These are phyloP conservation scores for Pteruthius melanotis DNA, from an alignment of 2,113 vertebrate species.

Conservation along the genomic window DNA sequence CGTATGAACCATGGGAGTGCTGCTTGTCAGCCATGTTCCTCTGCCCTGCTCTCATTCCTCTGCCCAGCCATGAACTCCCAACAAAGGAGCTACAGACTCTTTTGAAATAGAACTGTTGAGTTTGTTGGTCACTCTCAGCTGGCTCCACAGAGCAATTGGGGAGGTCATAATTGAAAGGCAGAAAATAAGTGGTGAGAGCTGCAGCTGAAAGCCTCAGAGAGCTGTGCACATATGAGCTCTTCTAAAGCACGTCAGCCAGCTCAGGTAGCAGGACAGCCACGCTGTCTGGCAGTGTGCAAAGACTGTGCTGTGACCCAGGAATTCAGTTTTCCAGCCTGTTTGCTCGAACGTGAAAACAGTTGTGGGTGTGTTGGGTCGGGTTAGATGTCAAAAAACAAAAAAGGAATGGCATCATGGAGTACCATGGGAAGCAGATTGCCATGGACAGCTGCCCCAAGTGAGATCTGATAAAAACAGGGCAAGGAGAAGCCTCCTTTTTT, in stretches of 20 bases:
- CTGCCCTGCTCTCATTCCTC: rapidly evolving
- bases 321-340: not conserved
- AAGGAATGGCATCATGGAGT: not conserved
- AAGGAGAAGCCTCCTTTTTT: too few species aligned
- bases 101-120: not conserved
- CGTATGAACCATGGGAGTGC: rapidly evolving
- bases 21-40: not conserved
- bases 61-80: not conserved
- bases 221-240: not conserved
- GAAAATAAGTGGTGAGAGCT: not conserved
- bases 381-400: not conserved
- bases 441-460: not conserved
- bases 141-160: not conserved
- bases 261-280: not conserved
- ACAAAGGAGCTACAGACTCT: not conserved
- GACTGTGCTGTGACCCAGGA: not conserved
- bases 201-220: not conserved
- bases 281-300: not conserved
- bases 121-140: not conserved
- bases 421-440: not conserved
- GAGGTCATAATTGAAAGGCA: not conserved
- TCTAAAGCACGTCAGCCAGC: not conserved
- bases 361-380: not conserved
- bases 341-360: not conserved
- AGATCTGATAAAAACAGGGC: too few species aligned